A percentile compares a stretch with the other conserved stretches of the same genome.
These are phyloP conservation scores for Apostichopus parvimensis DNA, from an alignment of 35 echinoderm and acorn worm species.

Conservation along the genomic window DNA sequence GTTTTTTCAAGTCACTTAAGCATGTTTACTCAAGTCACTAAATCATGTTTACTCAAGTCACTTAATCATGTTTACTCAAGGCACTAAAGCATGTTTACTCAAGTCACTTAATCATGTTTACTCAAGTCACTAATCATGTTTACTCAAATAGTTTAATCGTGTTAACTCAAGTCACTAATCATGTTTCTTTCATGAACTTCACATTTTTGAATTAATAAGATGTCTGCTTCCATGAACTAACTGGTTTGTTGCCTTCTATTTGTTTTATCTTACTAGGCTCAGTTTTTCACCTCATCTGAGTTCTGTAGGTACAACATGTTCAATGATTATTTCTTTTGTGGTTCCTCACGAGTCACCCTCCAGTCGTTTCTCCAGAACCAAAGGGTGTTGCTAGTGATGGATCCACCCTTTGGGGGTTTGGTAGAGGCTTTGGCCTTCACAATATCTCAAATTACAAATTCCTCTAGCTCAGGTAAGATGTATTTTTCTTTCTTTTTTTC, in stretches of 20 bases:
- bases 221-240: not conserved
- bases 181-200: not conserved
- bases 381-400: slow-evolving; percentile 80
- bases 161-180: not conserved
- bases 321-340: slow-evolving; percentile 92
- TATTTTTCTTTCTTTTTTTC: not conserved
- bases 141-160: not conserved
- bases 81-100: no score
- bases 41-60: no score
- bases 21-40: no score
- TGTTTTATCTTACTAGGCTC: slow-evolving; percentile 62
- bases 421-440: slow-evolving; percentile 74
- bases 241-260: not conserved
- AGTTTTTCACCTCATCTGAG: slow-evolving; percentile 79
- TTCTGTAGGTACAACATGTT: slow-evolving; percentile 99
- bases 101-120: no score
- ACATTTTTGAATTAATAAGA: not conserved
- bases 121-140: not conserved
- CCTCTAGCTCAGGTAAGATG: not conserved
- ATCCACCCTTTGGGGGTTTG: slow-evolving; percentile 97
- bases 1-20: no score
- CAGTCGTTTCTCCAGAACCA: slow-evolving; percentile 62
- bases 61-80: no score
- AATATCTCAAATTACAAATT: slow-evolving; percentile 44
- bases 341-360: slow-evolving; percentile 18